These are phyloP conservation scores for Girardia tigrina DNA, from an alignment of 2,888 invertebrate genomes.

Conservation along the genomic window DNA sequence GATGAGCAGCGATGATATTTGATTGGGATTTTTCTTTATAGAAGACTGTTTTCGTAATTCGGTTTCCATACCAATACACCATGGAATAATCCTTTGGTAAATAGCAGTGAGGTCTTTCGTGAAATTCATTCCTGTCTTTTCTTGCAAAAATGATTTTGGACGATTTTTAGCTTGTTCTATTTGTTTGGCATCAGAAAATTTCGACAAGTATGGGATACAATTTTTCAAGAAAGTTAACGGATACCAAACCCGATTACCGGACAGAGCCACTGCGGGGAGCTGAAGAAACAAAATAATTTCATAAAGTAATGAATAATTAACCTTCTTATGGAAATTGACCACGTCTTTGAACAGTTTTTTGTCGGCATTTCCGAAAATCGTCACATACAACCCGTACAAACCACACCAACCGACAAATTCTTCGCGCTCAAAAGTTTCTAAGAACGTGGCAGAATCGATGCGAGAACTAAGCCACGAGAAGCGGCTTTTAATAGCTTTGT, in stretches of 20 bases:
- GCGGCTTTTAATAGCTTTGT: not conserved
- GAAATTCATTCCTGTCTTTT: not conserved
- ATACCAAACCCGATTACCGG: constrained; percentile 69
- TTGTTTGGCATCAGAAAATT: constrained; percentile 48
- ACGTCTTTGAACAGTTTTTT: constrained; percentile 57
- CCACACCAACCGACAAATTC: constrained; percentile 48
- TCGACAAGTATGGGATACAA: constrained; percentile 55
- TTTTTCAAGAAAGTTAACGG: constrained; percentile 66
- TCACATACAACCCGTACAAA: constrained; percentile 50
- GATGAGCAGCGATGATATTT: not conserved
- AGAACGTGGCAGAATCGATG: not conserved
- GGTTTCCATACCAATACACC: not conserved
- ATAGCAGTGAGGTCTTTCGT: not conserved
- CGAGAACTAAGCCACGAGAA: not conserved
- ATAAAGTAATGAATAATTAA: not conserved
- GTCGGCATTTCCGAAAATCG: constrained; percentile 62
- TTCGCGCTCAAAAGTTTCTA: constrained; percentile 38
- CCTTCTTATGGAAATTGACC: constrained; percentile 24
- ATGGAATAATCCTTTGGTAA: not conserved
- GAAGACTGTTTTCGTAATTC: not conserved
- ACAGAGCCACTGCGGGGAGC: constrained; percentile 65
- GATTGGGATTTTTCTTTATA: not conserved
- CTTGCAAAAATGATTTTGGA: not conserved
- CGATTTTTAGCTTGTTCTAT: not conserved
- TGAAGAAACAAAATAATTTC: constrained; percentile 42